Evolutionary conservation across 2,113 vertebrate genomes (phyloP).

Genomic region (Phrynocephalus versicolor): DNA sequence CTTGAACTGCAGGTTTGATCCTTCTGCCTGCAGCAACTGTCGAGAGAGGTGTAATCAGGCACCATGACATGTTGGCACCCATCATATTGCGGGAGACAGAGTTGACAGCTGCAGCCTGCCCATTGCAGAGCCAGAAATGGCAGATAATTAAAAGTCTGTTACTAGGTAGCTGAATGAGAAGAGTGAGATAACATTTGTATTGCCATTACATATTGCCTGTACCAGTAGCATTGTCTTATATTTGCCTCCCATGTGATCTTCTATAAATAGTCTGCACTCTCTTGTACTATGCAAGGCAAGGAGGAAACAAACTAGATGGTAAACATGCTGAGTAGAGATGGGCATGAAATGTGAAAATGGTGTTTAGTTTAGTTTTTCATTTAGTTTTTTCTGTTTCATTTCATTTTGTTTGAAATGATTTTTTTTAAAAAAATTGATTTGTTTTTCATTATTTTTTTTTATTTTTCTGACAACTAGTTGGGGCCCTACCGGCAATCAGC

Average conservation of each 20-base stretch:
- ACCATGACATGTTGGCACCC: conserved; percentile 24
- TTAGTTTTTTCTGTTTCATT: no score
- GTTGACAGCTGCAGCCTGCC: conserved; percentile 19
- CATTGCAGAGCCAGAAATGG: neutral
- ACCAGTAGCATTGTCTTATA: conserved; percentile 9
- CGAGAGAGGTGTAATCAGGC: conserved; percentile 27
- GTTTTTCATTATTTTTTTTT: no score
- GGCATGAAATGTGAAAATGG: no score
- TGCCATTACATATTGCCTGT: conserved; percentile 1
- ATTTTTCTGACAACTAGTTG: no score
- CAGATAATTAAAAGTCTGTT: conserved; percentile 22
- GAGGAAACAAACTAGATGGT: no score
- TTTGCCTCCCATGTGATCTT: neutral
- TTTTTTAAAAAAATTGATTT: no score
- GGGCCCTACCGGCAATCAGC: no score
- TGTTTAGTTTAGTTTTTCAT: no score
- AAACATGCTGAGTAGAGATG: no score
- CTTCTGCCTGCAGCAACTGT: conserved; percentile 27
- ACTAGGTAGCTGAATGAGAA: neutral
- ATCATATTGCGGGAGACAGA: conserved; percentile 20
- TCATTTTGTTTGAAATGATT: no score
- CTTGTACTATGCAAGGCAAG: neutral
- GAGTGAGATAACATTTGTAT: conserved; percentile 2
- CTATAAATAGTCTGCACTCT: neutral
- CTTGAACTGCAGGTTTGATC: conserved; percentile 25